Evolutionary conservation across 2,797 vertebrate species (phyloP).

Genomic region (Uromys caudimaculatus): DNA sequence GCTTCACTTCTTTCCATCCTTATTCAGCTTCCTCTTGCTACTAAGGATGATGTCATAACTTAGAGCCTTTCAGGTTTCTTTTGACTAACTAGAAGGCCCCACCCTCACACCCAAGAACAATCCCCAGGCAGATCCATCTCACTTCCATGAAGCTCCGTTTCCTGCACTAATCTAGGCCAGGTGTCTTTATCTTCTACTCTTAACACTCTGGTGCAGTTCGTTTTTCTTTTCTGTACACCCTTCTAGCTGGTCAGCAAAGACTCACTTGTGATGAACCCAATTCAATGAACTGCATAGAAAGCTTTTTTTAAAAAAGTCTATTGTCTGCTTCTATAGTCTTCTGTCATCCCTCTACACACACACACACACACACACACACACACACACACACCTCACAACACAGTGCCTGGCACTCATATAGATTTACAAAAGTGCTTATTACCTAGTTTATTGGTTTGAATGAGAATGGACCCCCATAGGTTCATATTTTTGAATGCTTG

Average conservation of each 20-base stretch:
- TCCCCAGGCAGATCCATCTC: neutral
- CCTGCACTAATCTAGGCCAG: neutral
- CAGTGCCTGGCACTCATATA: neutral
- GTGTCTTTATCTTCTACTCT: neutral
- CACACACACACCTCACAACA: neutral
- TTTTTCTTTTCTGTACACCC: slow-evolving; percentile 10
- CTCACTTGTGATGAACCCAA: neutral
- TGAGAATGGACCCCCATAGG: neutral
- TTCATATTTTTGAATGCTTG: neutral
- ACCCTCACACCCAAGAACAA: neutral
- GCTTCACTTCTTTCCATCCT: neutral
- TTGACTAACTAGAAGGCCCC: neutral
- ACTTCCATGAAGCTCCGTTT: neutral
- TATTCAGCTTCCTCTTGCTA: neutral
- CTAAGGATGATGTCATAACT: neutral
- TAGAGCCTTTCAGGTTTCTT: neutral
- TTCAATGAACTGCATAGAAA: neutral
- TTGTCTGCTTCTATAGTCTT: neutral
- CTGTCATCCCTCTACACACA: neutral
- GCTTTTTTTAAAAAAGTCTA: neutral
- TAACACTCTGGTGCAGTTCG: neutral
- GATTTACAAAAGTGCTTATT: neutral
- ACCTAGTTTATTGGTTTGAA: neutral
- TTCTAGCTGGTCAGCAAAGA: neutral
- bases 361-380: neutral